These are phyloP conservation scores for Pammene fasciana DNA, from an alignment of 2,888 invertebrate genomes.

Conservation along the genomic window DNA sequence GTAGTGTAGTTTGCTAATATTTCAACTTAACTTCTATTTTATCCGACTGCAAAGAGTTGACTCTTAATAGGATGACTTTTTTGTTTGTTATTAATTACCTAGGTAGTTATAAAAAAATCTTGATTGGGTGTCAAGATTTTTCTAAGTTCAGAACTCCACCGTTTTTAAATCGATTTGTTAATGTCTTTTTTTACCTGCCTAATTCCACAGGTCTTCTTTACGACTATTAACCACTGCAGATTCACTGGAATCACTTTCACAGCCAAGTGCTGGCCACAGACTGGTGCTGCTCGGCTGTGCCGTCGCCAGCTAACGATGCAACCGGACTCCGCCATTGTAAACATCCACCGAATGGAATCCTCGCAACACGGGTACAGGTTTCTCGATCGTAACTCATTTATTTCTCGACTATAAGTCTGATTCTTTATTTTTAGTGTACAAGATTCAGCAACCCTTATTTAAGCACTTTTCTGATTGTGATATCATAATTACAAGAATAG, in stretches of 20 bases:
- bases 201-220: constrained; percentile 49
- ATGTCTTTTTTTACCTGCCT: constrained; percentile 30
- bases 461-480: not conserved
- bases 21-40: not conserved
- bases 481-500: not conserved
- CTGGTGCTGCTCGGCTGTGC: constrained; percentile 61
- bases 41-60: too few relatives aligned
- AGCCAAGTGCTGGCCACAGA: constrained; percentile 66
- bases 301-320: constrained; percentile 70
- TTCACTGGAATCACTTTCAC: constrained; percentile 60
- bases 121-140: too few relatives aligned
- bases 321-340: constrained; percentile 75
- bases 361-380: constrained; percentile 45
- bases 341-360: constrained; percentile 79
- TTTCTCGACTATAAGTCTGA: constrained; percentile 7
- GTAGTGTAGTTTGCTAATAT: not conserved
- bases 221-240: constrained; percentile 9
- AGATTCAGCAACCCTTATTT: not conserved
- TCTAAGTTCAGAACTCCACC: not conserved
- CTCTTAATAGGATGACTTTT: too few relatives aligned
- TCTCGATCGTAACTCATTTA: constrained; percentile 25
- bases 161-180: not conserved
- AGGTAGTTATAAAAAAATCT: too few relatives aligned
- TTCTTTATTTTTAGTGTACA: not conserved
- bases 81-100: too few relatives aligned